Conservation (phyloP, 2,888 invertebrate species). For the Acleris sparsana region DNA sequence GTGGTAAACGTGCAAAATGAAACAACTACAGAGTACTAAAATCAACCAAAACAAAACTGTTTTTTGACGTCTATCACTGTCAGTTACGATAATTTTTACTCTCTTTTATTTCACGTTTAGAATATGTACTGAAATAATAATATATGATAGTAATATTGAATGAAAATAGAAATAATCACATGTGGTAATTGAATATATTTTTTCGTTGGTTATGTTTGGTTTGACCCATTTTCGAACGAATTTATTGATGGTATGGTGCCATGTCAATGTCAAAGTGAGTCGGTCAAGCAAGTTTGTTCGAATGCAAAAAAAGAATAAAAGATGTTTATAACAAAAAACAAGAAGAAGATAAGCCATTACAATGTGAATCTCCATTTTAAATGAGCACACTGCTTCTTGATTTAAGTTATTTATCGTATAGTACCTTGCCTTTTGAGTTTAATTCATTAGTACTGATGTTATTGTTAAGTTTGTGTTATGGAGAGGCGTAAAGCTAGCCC, state of each 20-base stretch:
- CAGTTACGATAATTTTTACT: background rate
- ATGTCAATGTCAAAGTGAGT: constrained; percentile 11
- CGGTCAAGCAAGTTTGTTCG: constrained; percentile 18
- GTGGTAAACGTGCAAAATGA: background rate
- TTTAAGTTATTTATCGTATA: background rate
- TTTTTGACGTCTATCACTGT: background rate
- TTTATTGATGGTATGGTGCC: background rate
- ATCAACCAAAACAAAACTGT: background rate
- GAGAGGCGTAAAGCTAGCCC: constrained; percentile 64
- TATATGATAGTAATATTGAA: background rate
- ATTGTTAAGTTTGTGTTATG: constrained; percentile 39
- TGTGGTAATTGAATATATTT: too few species aligned
- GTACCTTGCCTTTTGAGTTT: constrained; percentile 3
- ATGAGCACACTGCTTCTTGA: background rate
- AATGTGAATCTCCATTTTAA: background rate
- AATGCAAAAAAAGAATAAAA: constrained; percentile 17
- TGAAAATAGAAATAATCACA: too few species aligned
- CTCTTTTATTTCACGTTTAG: background rate
- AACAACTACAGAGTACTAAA: background rate
- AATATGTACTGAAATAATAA: background rate
- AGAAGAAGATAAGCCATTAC: constrained; percentile 4
- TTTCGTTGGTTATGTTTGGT: background rate
- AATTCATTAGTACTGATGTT: constrained; percentile 20
- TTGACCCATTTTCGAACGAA: background rate
- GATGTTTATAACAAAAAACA: constrained; percentile 16